Base-by-base conservation (phyloP, 2,797 vertebrate species). In the Anniella stebbinsi region DNA sequence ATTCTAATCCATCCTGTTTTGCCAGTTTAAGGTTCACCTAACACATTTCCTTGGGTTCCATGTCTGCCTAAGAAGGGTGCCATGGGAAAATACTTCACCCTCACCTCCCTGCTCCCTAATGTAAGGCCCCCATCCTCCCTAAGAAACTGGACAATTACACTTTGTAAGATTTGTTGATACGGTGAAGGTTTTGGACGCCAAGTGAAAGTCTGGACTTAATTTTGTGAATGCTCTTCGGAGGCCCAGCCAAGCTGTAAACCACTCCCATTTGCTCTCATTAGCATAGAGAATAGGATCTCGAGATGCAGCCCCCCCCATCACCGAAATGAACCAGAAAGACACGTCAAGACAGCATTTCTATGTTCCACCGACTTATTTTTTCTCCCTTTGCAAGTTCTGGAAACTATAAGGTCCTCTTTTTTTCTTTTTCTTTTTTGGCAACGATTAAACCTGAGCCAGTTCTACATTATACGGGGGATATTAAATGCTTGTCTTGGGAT, bases 151-250 rank as follows among this genome's bases (percentile, higher is more conserved):
- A 86, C 81, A 51, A 89, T 93, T 93, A 77, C 90, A 94, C 92
- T 88, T 91, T 94, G 91, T 95, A 91, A 93, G 91, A 94, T 93
- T 93, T 92, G 89, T 77, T 87, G 25, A 0, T 88, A 92, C 88
- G 82, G 36, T 51, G 93, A 89, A 76, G 90, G 91, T 88, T 92
- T 93, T 90, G 84, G 92, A 93, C 93, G 92, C 95, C 94, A 93
- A 93, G 90, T 85, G 81, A 75, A 93, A 93, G 91, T 92, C 95
- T 95, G 93, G 89, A 96, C 93, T 90, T 93, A 92, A 94, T 96
- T 96, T 96, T 92, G 92, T 92, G 93, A 92, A 93, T 95, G 92
- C 86, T 87, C 93, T 95, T 36, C 93, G 93, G 94, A 94, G 94
- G 94, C 92, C 94, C 94, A 23, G 28, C 15, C 5, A 23, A 28